Evolutionary conservation across 2,113 vertebrate genomes (phyloP), one percentile per base, ranked within the genome.

Genomic region (Chloroceryle aenea): DNA sequence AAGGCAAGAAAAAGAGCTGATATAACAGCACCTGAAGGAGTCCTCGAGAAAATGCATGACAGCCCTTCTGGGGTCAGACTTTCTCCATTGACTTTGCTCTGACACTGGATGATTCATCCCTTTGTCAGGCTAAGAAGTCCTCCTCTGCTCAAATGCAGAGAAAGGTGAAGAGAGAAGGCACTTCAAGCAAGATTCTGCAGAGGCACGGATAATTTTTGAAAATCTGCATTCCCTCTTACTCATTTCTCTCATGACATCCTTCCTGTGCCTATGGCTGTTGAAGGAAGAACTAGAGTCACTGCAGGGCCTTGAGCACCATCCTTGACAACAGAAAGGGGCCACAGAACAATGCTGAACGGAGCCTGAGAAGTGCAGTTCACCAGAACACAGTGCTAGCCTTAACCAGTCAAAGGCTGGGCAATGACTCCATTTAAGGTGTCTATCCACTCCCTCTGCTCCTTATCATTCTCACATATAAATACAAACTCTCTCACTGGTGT

Each of bases 391-490:
- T 71, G 7, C 95, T 94, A 45, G 93, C 98, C 97, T 93, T 99
- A 98, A 3, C 98, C 97, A 1, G 97, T 95, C 98, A 99, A 97
- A 50, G 98, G 98, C 25, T 97, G 97, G 26, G 97, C 95, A 59
- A 99, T 98, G 82, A 99, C 96, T 32, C 97, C 91, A 15, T 83
- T 97, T 27, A 99, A 95, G 34, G 98, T 98, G 0, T 98, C 97
- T 79, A 99, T 92, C 99, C 99, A 99, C 87, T 99, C 98, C 15
- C 6, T 98, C 96, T 99, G 99, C 55, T 99, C 99, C 29, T 85
- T 97, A 63, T 99, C 98, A 0, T 97, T 98, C 95, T 99, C 98
- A 43, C 99, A 99, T 96, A 98, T 97, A 92, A 99, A 98, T 78
- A 99, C 71, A 26, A 99, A 99, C 86, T 98, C 98, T 29, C 99